Base-by-base conservation (phyloP, 2,888 invertebrate genomes). In the Chirona hameri region DNA sequence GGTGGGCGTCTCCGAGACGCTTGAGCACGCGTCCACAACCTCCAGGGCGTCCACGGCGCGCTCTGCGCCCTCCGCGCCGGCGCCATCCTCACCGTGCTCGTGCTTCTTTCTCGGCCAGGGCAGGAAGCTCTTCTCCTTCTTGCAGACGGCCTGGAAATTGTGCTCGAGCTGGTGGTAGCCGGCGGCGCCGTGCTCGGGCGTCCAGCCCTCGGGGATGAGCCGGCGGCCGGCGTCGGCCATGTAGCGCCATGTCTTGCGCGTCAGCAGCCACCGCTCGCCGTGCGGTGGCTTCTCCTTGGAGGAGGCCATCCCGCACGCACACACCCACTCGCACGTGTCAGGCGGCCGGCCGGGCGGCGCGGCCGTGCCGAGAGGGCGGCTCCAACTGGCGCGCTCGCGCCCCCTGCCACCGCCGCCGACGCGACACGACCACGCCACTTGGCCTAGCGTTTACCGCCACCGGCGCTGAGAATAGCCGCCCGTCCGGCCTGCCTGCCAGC, bases 191-290 rank as follows among this genome's bases (percentile, higher is more conserved):
- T 81, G 83, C 82, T 76, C 76, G n/a, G 84, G 84, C 81, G 83
- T 57, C 55, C 84, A 84, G 31, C 93, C 93, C 82, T 95, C 95
- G n/a, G 95, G 95, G 83, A 95, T 92, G 82, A 96, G 90, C 87
- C 93, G 93, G 84, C 94, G 92, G 79, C 95, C 95, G 55, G 95
- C 95, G 86, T 95, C 95, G n/a, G 95, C 92, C 95, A 96, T 96
- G 88, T 95, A 95, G 86, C 94, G 91, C 95, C 95, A 95, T 81
- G 95, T 95, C 89, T 96, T 95, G 84, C 95, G 90, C 79, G 95
- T 95, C 83, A 95, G 90, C 84, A 95, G 90, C 95, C 95, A 96
- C 88, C 95, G 91, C 88, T 95, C 95, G 80, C 76, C 46, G 76
- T 76, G 76, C 39, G 72, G 18, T 31, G 76, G 76, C 76, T 76